phyloP scores from a whole-genome alignment of 2,797 vertebrate species.

The Acipenser ruthenus region DNA sequence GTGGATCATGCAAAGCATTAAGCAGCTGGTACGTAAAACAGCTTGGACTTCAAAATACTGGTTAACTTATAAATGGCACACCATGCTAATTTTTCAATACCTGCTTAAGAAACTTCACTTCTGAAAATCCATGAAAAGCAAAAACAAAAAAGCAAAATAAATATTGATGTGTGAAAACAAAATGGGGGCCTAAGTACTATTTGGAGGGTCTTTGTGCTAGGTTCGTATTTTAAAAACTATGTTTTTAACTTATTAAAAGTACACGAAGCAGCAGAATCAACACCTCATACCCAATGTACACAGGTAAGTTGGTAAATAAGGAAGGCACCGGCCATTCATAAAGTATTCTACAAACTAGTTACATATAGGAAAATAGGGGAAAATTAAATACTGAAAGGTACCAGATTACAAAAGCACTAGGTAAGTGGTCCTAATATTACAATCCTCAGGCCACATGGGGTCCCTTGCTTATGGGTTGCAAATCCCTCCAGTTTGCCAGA shows the following conservation, averaged over 20 bases:
- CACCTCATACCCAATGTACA: conserved; percentile 3
- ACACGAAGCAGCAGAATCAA: conserved; percentile 17
- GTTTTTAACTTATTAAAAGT: conserved; percentile 25
- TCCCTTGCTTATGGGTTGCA: too few species aligned
- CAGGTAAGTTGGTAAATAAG: too few species aligned
- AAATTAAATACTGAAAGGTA: too few species aligned
- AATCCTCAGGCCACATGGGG: too few species aligned
- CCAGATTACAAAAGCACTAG: too few species aligned
- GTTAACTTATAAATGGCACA: conserved; percentile 63
- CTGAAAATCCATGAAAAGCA: conserved; percentile 83
- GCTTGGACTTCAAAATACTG: conserved; percentile 45
- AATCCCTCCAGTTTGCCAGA: too few species aligned
- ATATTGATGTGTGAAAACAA: conserved; percentile 38
- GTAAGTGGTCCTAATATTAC: too few species aligned
- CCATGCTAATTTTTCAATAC: conserved; percentile 77
- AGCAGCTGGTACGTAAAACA: conserved; percentile 14
- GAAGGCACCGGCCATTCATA: too few species aligned
- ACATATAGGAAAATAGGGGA: too few species aligned
- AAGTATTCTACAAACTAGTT: too few species aligned
- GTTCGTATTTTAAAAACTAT: conserved; percentile 32
- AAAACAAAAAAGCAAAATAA: conserved; percentile 57
- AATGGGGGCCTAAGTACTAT: conserved; percentile 23
- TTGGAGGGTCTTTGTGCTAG: background rate
- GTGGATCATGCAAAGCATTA: conserved; percentile 41
- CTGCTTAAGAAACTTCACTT: conserved; percentile 88